Evolutionary conservation across 1,140 invertebrate species (phyloP), one percentile per base, ranked within the genome.

Genomic region (Drosophila kikkawai): DNA sequence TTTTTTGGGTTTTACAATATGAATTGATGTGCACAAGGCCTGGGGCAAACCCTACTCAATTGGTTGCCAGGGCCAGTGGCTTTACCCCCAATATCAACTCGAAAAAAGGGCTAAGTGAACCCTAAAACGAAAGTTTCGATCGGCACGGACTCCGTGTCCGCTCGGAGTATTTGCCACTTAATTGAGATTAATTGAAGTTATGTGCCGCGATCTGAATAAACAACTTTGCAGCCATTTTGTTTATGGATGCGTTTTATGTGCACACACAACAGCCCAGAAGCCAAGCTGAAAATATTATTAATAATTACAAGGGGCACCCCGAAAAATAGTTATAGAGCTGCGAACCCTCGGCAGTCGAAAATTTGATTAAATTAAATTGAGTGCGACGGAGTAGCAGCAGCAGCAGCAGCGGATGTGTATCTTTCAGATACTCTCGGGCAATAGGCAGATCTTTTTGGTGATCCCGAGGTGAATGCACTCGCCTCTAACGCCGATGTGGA

Each of bases 361-460:
- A 57, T 88, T 87, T 87, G 87, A 87, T 87, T 87, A 87, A 87
- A 87, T 87, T 87, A 88, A 87, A 87, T 87, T 87, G 84, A 88
- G 84, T 88, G 77, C 64, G 81, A 58, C 76, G 77, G 77, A 88
- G 85, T 82, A 70, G 58, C 60, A 51, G 34, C 68, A 48, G 63
- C 82, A 19, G 9, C n/a, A 80, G 34, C 41, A 63, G 63, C 82
- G 83, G 76, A 58, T 75, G 75, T 74, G 80, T 84, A 73, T 77
- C 81, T 80, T 34, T 36, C 48, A 81, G 82, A 78, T 74, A 77
- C 68, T 41, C 45, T 36, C 17, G 11, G 37, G 60, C 51, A 66
- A 51, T 36, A 9, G 8, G 19, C 51, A 53, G 61, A 37, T 67
- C 47, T 67, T 37, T 37, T 53, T 68, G 63, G 64, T 50, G 63